Base-by-base conservation (phyloP, 23 tunicate species). In the Ciona savignyi region DNA sequence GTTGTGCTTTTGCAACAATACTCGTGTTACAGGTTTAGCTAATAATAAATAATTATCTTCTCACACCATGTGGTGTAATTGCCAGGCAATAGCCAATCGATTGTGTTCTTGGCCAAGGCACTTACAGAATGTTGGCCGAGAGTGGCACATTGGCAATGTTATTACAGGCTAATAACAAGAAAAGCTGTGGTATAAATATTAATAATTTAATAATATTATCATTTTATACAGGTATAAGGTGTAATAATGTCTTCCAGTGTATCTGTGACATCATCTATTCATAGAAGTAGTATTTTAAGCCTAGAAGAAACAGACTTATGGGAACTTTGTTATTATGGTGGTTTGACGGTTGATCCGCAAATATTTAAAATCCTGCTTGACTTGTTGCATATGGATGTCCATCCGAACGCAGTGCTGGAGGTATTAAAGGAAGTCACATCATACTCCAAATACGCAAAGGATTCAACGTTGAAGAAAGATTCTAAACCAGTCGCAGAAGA, bases 281-380 rank as follows among this genome's bases (percentile, higher is more conserved):
- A 65, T 19, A 23, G 63, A 11, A 6, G 65, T 35, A n/a, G n/a
- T n/a, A 69, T 21, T 28, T 79, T 86, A 35, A 80, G 30, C 56
- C 65, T 87, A 6, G 96, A 89, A 11, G 96, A 89, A 74, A 27
- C 31, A 19, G 89, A 83, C 33, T 30, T 89, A 21, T 89, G 96
- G 96, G 96, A 89, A 51, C 66, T 89, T 22, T 83, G 81, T 65
- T 74, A 89, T 51, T 89, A 89, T 83, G 96, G 81, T 67, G 96
- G 96, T 19, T 69, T 89, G 4, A 83, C 74, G 26, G 63, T 83
- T 0, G 96, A 89, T 63, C 96, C 96, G 21, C 75, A 89, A 74
- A 81, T 89, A 62, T 83, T 83, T 31, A 74, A 73, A 35, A 48
- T 62, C 1, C 26, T 89, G 11, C 30, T 89, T 49, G 96, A 83